A percentile compares a stretch with the other conserved stretches of the same genome.
Conservation (phyloP, 2,888 invertebrate genomes). For the Adela reaumurella region DNA sequence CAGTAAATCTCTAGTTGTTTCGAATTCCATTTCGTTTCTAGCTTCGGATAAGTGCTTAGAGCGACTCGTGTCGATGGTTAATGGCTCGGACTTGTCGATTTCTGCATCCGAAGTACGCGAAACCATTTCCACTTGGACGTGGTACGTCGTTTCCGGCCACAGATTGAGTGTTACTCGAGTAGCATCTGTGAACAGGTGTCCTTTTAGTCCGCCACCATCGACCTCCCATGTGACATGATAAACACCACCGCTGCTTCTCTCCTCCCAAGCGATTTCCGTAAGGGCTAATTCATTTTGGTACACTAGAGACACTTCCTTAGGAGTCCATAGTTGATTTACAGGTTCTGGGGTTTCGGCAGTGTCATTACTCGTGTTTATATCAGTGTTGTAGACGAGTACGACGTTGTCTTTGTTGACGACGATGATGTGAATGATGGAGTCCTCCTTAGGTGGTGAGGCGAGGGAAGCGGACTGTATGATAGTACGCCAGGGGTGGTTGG, state of each 20-base stretch:
- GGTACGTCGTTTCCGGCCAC: slow-evolving; percentile 64
- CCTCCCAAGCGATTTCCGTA: slow-evolving; percentile 57
- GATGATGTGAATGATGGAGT: slow-evolving; percentile 41
- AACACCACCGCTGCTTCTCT: slow-evolving; percentile 38
- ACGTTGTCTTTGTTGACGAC: slow-evolving; percentile 28
- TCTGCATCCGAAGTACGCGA: slow-evolving; percentile 29
- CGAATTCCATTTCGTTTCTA: slow-evolving; percentile 21
- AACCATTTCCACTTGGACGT: slow-evolving; percentile 56
- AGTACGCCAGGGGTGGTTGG: slow-evolving; percentile 34
- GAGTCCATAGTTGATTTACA: slow-evolving; percentile 29
- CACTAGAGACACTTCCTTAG: slow-evolving; percentile 49
- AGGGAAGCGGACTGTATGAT: slow-evolving; percentile 42
- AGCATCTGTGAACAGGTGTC: slow-evolving; percentile 63
- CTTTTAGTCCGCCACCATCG: slow-evolving; percentile 62
- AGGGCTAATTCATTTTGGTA: slow-evolving; percentile 53
- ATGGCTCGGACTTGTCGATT: slow-evolving; percentile 36
- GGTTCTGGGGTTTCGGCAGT: slow-evolving; percentile 22
- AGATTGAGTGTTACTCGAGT: slow-evolving; percentile 61
- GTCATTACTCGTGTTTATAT: slow-evolving; percentile 28
- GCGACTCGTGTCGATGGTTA: slow-evolving; percentile 36
- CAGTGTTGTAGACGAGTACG: slow-evolving; percentile 28
- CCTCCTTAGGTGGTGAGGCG: slow-evolving; percentile 32
- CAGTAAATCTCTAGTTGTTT: slow-evolving; percentile 20
- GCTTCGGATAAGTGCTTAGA: slow-evolving; percentile 36
- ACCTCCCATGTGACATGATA: slow-evolving; percentile 67